Evolutionary conservation across 2,888 invertebrate species (phyloP).

Genomic region (Deilephila elpenor): DNA sequence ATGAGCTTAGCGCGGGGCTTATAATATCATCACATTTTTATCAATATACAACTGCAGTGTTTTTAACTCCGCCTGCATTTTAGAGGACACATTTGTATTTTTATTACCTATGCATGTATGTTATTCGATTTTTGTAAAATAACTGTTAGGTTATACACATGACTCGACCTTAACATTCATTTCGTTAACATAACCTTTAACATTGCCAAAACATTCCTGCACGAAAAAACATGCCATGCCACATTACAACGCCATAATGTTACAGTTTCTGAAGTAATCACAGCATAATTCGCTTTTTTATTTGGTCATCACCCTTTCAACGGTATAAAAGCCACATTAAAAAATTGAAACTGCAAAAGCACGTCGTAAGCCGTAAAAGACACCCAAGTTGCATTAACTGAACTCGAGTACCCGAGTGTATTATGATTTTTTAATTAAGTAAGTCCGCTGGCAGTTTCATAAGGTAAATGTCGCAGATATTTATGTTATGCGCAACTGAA

Average conservation of each 20-base stretch:
- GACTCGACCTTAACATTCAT: background rate
- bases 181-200: background rate
- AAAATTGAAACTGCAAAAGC: background rate
- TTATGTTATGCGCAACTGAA: constrained; percentile 10
- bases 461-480: constrained; percentile 18
- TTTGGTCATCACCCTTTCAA: background rate
- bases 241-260: background rate
- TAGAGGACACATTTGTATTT: no score
- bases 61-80: no score
- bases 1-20: no score
- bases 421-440: constrained; percentile 13
- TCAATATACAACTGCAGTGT: no score
- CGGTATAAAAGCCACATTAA: background rate
- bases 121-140: background rate
- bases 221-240: background rate
- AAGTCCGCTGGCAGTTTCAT: constrained; percentile 7
- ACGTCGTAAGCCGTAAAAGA: background rate
- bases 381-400: constrained; percentile 16
- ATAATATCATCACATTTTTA: no score
- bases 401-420: background rate
- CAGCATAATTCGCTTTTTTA: background rate
- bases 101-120: no score
- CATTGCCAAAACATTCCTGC: constrained; percentile 6
- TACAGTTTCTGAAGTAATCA: background rate
- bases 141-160: background rate